phyloP scores from a whole-genome alignment of 92 coral and sea anemone genomes.

The Hydrozoanthus gracilis region DNA sequence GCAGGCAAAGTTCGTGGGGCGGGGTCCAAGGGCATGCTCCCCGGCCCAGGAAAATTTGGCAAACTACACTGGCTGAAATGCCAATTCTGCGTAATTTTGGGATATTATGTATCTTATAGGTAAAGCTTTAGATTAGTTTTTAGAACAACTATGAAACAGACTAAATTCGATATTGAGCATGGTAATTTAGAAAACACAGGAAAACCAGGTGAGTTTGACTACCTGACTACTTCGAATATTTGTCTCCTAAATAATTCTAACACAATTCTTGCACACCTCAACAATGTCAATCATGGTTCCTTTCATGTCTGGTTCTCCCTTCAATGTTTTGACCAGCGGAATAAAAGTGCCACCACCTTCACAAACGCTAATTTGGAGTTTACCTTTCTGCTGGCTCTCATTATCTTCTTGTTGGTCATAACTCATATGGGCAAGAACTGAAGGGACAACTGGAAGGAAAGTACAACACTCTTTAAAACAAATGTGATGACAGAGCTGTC shows the following conservation, averaged over 20 bases:
- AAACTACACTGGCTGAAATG: neutral
- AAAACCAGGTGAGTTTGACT: too few relatives aligned
- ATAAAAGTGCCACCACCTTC: constrained; percentile 6
- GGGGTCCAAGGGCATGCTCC: neutral
- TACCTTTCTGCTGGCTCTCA: neutral
- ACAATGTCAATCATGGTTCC: constrained; percentile 1
- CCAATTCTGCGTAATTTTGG: neutral
- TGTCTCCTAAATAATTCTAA: neutral
- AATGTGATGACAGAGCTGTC: neutral
- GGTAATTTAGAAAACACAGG: too few relatives aligned
- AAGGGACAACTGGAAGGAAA: constrained; percentile 16
- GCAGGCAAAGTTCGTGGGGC: neutral
- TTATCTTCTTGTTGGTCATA: constrained; percentile 2
- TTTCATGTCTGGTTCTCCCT: neutral
- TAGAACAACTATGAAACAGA: too few relatives aligned
- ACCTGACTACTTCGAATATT: neutral
- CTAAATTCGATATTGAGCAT: too few relatives aligned
- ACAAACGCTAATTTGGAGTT: constrained; percentile 1
- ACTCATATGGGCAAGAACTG: constrained; percentile 40
- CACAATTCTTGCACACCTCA: constrained; percentile 12
- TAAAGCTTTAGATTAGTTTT: too few relatives aligned
- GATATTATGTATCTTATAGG: too few relatives aligned
- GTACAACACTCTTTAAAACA: neutral
- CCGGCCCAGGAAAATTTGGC: neutral
- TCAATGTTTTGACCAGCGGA: constrained; percentile 32